A percentile compares a stretch with the other conserved stretches of the same genome.
Evolutionary conservation across 2,113 vertebrate genomes (phyloP).

Genomic region (Chionomys nivalis): DNA sequence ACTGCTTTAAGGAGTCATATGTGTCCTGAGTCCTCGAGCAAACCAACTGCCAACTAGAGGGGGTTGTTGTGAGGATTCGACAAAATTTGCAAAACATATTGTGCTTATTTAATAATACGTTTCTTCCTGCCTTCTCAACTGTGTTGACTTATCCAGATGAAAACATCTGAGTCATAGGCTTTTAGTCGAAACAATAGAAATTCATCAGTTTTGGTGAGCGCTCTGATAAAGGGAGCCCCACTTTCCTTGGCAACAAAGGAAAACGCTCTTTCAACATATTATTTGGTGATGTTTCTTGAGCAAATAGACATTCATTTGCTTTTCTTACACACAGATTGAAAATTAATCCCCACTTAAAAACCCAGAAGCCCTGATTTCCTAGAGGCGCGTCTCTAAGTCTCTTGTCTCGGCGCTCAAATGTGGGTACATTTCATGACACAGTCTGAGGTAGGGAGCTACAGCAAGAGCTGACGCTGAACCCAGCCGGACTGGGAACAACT

Average conservation of each 20-base stretch:
- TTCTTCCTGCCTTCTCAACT: conserved; percentile 51
- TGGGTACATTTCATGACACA: neutral
- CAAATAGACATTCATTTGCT: conserved; percentile 52
- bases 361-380: neutral
- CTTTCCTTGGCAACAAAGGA: conserved; percentile 39
- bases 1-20: neutral
- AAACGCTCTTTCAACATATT: conserved; percentile 37
- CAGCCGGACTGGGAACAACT: neutral
- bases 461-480: conserved; percentile 7
- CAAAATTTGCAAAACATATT: neutral
- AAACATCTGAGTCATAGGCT: conserved; percentile 38
- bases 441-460: neutral
- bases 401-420: neutral
- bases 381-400: neutral
- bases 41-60: neutral
- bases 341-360: conserved; percentile 58
- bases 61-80: neutral
- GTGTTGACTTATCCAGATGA: conserved; percentile 49
- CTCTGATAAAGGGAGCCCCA: conserved; percentile 1
- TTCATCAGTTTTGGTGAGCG: neutral
- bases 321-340: conserved; percentile 61
- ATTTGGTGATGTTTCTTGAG: conserved; percentile 48
- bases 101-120: neutral
- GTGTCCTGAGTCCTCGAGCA: neutral
- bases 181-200: conserved; percentile 58